phyloP scores from a whole-genome alignment of 2,113 vertebrate species.

The Platycercus adscitus region DNA sequence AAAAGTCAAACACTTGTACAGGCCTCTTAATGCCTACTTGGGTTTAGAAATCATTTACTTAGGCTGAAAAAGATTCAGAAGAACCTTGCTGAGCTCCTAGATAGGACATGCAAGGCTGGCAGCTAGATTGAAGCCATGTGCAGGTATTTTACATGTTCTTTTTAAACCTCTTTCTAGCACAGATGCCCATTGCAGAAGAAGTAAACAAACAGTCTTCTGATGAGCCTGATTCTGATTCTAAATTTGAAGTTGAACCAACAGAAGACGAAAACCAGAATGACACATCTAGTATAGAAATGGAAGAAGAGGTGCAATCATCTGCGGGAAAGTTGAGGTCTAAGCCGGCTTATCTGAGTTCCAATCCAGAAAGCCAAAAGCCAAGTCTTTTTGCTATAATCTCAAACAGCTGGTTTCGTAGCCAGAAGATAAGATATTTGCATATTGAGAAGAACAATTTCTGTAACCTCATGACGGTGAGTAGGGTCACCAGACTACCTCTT shows the following conservation, averaged over 20 bases:
- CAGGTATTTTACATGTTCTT: neutral
- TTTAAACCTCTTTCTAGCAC: neutral
- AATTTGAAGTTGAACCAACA: neutral
- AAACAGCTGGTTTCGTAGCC: neutral
- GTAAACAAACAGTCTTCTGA: neutral
- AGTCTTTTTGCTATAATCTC: neutral
- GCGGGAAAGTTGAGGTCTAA: neutral
- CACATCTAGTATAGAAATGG: neutral
- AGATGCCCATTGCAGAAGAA: neutral
- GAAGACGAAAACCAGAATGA: neutral
- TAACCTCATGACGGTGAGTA: slow-evolving; percentile 29
- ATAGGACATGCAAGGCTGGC: rapidly evolving
- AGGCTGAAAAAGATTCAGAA: neutral
- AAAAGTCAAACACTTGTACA: neutral
- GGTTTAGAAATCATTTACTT: neutral
- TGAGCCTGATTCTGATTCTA: neutral
- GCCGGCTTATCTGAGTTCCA: slow-evolving; percentile 4
- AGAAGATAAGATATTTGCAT: neutral
- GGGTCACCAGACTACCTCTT: neutral
- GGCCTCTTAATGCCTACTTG: neutral
- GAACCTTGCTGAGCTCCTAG: neutral
- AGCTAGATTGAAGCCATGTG: rapidly evolving
- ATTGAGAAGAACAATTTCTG: neutral
- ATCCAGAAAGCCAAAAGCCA: neutral
- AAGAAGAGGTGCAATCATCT: neutral